Evolutionary conservation across 1,140 invertebrate species (phyloP).

Genomic region (Oreohelix idahoensis): DNA sequence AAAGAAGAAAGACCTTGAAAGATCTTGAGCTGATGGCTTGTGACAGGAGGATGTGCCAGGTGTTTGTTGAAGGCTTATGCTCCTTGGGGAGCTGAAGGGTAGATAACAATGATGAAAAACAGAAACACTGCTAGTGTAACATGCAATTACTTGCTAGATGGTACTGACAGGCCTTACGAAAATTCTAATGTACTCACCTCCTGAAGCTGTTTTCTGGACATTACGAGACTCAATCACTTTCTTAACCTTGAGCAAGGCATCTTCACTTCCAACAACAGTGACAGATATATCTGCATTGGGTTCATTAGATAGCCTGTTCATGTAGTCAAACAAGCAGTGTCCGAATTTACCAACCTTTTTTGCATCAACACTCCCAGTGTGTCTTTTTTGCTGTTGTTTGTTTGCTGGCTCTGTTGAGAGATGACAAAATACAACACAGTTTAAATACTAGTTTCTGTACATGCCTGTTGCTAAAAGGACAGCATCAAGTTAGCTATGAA

Average conservation of each 20-base stretch:
- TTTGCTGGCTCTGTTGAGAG: not conserved
- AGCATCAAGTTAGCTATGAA: too few species aligned
- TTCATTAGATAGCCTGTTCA: not conserved
- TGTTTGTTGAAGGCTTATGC: too few species aligned
- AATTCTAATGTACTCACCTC: not conserved
- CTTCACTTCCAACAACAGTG: not conserved
- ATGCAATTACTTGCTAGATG: too few species aligned
- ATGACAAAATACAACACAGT: not conserved
- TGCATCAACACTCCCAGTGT: not conserved
- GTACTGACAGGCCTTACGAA: too few species aligned
- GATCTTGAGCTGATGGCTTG: too few species aligned
- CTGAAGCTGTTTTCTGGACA: not conserved
- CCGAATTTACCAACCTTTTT: not conserved
- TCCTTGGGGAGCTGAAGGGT: too few species aligned
- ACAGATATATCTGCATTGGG: not conserved
- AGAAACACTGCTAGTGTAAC: too few species aligned
- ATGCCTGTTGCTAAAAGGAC: too few species aligned
- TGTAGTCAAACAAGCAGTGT: not conserved
- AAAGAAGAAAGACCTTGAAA: too few species aligned
- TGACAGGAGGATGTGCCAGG: too few species aligned
- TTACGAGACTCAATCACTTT: not conserved
- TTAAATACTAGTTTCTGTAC: too few species aligned
- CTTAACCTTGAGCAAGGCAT: not conserved
- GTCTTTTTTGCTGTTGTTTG: not conserved
- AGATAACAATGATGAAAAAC: too few species aligned